A percentile compares a stretch with the other conserved stretches of the same genome.
These are phyloP conservation scores for Oostethus manadensis DNA, from an alignment of 2,113 vertebrate species.

Conservation along the genomic window DNA sequence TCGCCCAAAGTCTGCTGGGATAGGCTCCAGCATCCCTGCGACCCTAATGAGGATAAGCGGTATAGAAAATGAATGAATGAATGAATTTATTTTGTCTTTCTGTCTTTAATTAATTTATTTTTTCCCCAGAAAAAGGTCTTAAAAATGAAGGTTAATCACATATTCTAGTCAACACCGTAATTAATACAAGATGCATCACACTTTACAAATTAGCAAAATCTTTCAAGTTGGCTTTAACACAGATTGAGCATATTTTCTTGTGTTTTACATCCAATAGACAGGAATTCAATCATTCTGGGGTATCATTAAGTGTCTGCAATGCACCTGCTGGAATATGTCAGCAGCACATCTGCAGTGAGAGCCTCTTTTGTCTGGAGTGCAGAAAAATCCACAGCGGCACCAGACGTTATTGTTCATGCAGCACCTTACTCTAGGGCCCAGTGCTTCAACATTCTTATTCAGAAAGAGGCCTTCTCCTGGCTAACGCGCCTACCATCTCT, in stretches of 20 bases:
- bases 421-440: conserved; percentile 53
- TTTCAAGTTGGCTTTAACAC: conserved; percentile 63
- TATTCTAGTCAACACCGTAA: no score
- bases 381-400: conserved; percentile 43
- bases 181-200: conserved; percentile 12
- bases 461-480: conserved; percentile 54
- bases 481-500: conserved; percentile 39
- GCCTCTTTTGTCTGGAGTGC: conserved; percentile 43
- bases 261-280: conserved; percentile 45
- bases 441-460: conserved; percentile 61
- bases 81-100: no score
- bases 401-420: conserved; percentile 64
- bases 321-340: conserved; percentile 51
- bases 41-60: no score
- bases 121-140: no score
- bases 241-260: conserved; percentile 47
- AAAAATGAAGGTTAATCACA: no score
- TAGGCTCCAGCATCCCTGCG: no score
- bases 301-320: conserved; percentile 57
- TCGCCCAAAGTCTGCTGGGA: no score
- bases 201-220: conserved; percentile 41
- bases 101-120: no score
- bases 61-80: no score
- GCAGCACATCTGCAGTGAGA: conserved; percentile 54
- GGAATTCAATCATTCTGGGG: conserved; percentile 57